phyloP scores from a whole-genome alignment of 2,888 invertebrate species.

The Lithophane leautieri region DNA sequence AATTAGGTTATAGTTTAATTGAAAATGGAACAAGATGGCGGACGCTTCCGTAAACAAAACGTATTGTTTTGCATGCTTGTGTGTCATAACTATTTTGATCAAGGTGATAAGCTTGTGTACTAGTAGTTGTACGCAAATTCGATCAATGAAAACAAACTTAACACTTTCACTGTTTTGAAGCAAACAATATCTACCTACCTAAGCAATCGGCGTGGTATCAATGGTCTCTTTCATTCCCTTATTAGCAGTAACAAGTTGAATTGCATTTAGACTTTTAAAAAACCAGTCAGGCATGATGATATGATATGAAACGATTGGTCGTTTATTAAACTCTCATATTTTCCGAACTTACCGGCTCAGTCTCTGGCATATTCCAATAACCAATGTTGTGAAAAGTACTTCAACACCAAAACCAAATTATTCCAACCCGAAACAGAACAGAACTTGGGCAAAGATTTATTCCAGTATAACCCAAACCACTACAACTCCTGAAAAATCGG shows the following conservation, averaged over 20 bases:
- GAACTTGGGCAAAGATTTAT: neutral
- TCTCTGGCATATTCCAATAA: too few relatives aligned
- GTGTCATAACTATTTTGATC: slow-evolving; percentile 26
- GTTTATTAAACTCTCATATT: too few relatives aligned
- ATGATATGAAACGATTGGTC: too few relatives aligned
- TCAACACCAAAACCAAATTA: too few relatives aligned
- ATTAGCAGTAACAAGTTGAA: too few relatives aligned
- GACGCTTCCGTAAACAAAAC: slow-evolving; percentile 54
- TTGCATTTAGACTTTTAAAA: too few relatives aligned
- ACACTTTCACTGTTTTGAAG: slow-evolving; percentile 4
- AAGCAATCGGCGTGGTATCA: slow-evolving; percentile 3
- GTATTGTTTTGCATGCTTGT: slow-evolving; percentile 33
- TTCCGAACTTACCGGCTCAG: too few relatives aligned
- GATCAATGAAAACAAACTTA: slow-evolving; percentile 14
- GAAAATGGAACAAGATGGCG: slow-evolving; percentile 55
- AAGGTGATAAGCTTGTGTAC: slow-evolving; percentile 26
- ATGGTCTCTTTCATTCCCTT: too few relatives aligned
- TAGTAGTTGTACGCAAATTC: slow-evolving; percentile 1
- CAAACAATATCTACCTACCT: neutral
- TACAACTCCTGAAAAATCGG: neutral
- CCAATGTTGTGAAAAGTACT: too few relatives aligned
- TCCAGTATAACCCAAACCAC: neutral
- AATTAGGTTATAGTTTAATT: slow-evolving; percentile 61
- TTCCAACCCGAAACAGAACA: too few relatives aligned
- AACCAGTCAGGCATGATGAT: too few relatives aligned